phyloP scores from a whole-genome alignment of 2,888 invertebrate genomes.

The Drosophila borealis region DNA sequence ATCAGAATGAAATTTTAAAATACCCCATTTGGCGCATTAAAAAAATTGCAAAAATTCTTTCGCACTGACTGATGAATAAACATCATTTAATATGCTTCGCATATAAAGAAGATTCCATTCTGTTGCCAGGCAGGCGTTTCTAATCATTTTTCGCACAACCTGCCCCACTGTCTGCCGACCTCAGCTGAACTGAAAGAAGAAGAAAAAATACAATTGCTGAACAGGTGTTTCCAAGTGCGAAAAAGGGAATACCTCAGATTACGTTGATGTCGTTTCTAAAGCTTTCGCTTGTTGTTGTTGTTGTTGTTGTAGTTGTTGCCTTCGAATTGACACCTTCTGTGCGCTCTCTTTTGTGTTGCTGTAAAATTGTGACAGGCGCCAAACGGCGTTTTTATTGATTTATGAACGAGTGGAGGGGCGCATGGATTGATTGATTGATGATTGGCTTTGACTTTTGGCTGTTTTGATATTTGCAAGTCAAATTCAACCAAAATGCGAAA shows the following conservation, averaged over 20 bases:
- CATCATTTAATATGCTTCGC: background rate
- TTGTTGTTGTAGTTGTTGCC: conserved; percentile 15
- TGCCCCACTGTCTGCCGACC: conserved; percentile 65
- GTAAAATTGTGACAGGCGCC: conserved; percentile 64
- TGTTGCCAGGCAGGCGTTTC: conserved; percentile 46
- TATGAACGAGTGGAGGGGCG: conserved; percentile 46
- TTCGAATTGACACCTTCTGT: conserved; percentile 56
- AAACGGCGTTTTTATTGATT: conserved; percentile 71
- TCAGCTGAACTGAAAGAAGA: conserved; percentile 19
- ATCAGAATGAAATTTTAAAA: conserved; percentile 2
- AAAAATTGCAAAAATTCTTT: conserved; percentile 16
- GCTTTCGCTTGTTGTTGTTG: conserved; percentile 13
- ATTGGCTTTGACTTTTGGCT: conserved; percentile 71
- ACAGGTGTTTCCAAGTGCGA: conserved; percentile 73
- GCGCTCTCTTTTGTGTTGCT: conserved; percentile 21
- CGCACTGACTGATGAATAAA: background rate
- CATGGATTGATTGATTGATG: conserved; percentile 65
- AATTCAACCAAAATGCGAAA: conserved; percentile 22
- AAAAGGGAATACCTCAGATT: conserved; percentile 74
- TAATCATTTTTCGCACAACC: conserved; percentile 70
- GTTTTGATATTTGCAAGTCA: conserved; percentile 45
- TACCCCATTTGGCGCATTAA: conserved; percentile 22
- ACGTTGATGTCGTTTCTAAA: conserved; percentile 26
- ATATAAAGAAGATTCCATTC: conserved; percentile 7
- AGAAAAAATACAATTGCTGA: conserved; percentile 30